phyloP scores from a whole-genome alignment of 2,888 invertebrate genomes.

The Dione vanillae region DNA sequence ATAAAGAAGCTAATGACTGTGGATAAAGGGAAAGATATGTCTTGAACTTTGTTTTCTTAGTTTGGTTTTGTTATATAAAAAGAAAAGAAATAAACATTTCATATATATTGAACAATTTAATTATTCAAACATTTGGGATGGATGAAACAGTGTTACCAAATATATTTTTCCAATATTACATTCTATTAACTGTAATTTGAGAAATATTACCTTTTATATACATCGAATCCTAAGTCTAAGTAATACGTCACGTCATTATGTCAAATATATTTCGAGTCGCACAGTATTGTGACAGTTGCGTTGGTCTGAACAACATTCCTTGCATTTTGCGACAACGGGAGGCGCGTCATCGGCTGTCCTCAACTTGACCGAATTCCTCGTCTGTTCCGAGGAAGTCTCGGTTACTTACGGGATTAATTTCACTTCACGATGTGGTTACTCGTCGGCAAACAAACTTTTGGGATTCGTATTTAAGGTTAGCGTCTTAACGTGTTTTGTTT shows the following conservation, averaged over 20 bases:
- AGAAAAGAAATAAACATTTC: too few species aligned
- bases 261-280: neutral
- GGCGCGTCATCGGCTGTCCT: conserved; percentile 15
- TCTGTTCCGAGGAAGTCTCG: conserved; percentile 9
- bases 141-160: too few species aligned
- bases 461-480: conserved; percentile 3
- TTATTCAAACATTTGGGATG: too few species aligned
- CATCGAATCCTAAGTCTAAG: too few species aligned
- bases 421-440: conserved; percentile 15
- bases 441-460: conserved; percentile 2
- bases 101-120: too few species aligned
- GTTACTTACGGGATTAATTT: conserved; percentile 23
- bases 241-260: too few species aligned
- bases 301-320: neutral
- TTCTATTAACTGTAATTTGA: too few species aligned
- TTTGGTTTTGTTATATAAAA: neutral
- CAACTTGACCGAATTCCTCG: conserved; percentile 24
- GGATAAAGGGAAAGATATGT: neutral
- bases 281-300: neutral
- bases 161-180: too few species aligned
- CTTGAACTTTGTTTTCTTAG: neutral
- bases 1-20: neutral
- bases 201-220: too few species aligned
- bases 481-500: conserved; percentile 8
- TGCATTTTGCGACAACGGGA: conserved; percentile 20